These are phyloP conservation scores for Limnephilus rhombicus DNA, from an alignment of 2,888 invertebrate genomes.

Conservation along the genomic window DNA sequence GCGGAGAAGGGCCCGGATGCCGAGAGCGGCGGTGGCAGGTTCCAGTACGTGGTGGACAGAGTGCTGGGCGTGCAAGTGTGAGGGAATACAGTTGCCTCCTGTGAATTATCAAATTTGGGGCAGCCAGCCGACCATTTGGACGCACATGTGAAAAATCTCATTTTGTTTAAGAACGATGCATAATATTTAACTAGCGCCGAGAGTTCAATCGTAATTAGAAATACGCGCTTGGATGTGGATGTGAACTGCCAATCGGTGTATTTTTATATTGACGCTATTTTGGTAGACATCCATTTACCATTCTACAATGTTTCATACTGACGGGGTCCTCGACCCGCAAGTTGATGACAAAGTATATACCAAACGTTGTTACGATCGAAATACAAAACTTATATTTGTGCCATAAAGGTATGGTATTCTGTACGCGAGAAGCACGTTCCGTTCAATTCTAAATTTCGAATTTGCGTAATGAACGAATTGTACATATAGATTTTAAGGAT, in stretches of 20 bases:
- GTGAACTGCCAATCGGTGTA: background rate
- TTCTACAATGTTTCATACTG: conserved; percentile 18
- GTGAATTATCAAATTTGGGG: background rate
- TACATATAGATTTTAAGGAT: conserved; percentile 46
- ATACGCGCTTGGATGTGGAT: background rate
- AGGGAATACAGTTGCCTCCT: conserved; percentile 67
- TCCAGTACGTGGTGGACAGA: conserved; percentile 90
- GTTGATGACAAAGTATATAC: conserved; percentile 20
- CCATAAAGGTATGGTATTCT: conserved; percentile 53
- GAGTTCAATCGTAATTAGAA: conserved; percentile 44
- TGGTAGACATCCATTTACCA: conserved; percentile 5
- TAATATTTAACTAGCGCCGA: conserved; percentile 49
- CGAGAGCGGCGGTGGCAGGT: conserved; percentile 80
- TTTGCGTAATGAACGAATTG: conserved; percentile 43
- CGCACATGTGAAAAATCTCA: conserved; percentile 44
- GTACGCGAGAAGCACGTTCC: conserved; percentile 2
- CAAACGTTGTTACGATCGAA: conserved; percentile 46
- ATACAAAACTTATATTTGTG: conserved; percentile 54
- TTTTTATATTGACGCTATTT: conserved; percentile 10
- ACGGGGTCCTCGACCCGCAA: background rate
- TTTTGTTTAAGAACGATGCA: conserved; percentile 45
- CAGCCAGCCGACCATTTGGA: background rate
- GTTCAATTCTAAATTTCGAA: conserved; percentile 34
- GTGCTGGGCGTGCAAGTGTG: conserved; percentile 91
- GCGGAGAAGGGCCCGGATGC: conserved; percentile 17